These are phyloP conservation scores for Pecten maximus DNA, from an alignment of 2,888 invertebrate genomes.

Conservation along the genomic window DNA sequence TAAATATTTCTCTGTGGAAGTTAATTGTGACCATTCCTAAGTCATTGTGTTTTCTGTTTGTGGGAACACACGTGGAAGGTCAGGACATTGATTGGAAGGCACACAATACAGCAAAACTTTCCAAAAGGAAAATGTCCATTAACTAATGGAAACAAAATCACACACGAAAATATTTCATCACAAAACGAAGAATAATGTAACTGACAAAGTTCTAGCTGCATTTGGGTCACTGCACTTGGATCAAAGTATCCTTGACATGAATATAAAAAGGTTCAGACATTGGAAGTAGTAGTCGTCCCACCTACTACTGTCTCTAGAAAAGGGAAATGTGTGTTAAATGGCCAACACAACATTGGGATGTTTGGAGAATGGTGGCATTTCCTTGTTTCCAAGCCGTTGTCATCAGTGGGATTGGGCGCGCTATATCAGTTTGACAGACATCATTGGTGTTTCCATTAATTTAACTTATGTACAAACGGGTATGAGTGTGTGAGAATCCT, in stretches of 20 bases:
- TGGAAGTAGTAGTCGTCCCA: constrained; percentile 74
- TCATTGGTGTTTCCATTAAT: too few relatives aligned
- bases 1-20: constrained; percentile 71
- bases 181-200: constrained; percentile 64
- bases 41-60: constrained; percentile 61
- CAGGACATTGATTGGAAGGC: constrained; percentile 68
- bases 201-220: constrained; percentile 58
- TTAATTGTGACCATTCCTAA: constrained; percentile 67
- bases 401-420: constrained; percentile 68
- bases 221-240: constrained; percentile 58
- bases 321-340: constrained; percentile 71
- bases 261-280: constrained; percentile 66
- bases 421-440: too few relatives aligned
- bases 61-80: constrained; percentile 68
- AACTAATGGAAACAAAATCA: constrained; percentile 63
- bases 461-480: too few relatives aligned
- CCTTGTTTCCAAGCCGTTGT: constrained; percentile 72
- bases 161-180: constrained; percentile 70
- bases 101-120: constrained; percentile 68
- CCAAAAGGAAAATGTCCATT: background rate
- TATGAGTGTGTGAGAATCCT: too few relatives aligned
- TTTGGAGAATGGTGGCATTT: constrained; percentile 72
- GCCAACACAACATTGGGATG: constrained; percentile 64
- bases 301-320: constrained; percentile 61
- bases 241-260: constrained; percentile 55